These are phyloP conservation scores for Eutrigla gurnardus DNA, from an alignment of 2,797 vertebrate genomes.

Conservation along the genomic window DNA sequence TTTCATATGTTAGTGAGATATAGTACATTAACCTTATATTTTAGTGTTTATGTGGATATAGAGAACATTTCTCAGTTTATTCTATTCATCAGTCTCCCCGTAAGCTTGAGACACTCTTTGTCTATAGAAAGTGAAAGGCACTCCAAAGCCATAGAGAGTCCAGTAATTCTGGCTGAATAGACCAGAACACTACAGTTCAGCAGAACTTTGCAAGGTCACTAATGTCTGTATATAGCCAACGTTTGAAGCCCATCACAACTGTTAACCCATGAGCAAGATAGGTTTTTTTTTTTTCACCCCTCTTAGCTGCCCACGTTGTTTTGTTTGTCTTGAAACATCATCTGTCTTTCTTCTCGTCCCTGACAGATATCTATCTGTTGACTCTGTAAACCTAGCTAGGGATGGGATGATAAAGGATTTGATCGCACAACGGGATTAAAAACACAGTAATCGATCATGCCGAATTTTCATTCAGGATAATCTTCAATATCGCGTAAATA, in stretches of 20 bases:
- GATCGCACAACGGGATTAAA: no score
- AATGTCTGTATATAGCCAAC: no score
- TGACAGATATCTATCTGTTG: not conserved
- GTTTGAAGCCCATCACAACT: not conserved
- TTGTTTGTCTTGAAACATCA: not conserved
- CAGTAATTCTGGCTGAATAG: not conserved
- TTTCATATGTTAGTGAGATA: not conserved
- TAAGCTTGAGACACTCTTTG: not conserved
- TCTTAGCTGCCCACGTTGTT: not conserved
- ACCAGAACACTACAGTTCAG: not conserved
- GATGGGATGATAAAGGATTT: no score
- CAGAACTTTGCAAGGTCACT: not conserved
- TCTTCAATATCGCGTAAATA: no score
- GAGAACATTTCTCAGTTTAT: not conserved
- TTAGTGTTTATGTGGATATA: not conserved
- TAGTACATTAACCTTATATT: not conserved
- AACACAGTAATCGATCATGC: no score
- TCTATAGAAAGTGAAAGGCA: not conserved
- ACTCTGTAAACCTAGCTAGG: not conserved
- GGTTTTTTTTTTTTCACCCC: not conserved
- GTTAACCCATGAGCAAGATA: not conserved
- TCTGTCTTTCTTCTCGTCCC: not conserved
- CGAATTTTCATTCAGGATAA: no score
- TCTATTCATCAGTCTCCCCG: not conserved
- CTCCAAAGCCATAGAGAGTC: not conserved